These are phyloP conservation scores for Scyliorhinus canicula DNA, from an alignment of 2,797 vertebrate genomes.

Conservation along the genomic window DNA sequence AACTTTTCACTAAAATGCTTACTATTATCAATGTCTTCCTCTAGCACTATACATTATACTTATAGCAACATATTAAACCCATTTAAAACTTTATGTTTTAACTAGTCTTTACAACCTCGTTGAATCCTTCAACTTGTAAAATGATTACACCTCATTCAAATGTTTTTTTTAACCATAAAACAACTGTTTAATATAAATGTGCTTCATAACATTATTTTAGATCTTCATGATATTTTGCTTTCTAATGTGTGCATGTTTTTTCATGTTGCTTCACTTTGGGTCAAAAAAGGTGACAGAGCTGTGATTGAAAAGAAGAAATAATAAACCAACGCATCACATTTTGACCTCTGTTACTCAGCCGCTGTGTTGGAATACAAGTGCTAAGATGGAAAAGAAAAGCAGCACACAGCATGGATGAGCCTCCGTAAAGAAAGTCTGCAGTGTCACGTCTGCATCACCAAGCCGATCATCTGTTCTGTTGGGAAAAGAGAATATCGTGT, in stretches of 20 bases:
- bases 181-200: background rate
- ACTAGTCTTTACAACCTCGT: background rate
- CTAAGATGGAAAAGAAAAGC: background rate
- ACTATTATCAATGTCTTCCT: background rate
- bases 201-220: background rate
- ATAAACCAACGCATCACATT: constrained; percentile 14
- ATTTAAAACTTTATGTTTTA: constrained; percentile 1
- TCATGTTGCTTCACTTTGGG: constrained; percentile 5
- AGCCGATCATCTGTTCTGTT: background rate
- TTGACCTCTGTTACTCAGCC: background rate
- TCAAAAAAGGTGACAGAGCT: constrained; percentile 9
- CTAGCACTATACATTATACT: background rate
- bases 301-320: constrained; percentile 34
- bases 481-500: background rate
- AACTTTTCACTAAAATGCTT: background rate
- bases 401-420: background rate
- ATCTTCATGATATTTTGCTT: background rate
- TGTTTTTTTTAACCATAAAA: background rate
- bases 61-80: constrained; percentile 4
- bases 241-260: background rate
- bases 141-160: background rate
- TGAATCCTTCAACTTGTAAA: background rate
- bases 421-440: constrained; percentile 16
- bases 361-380: background rate
- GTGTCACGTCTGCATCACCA: background rate